Base-by-base conservation (phyloP, 2,888 invertebrate genomes). In the Lasioglossum malachurum region DNA sequence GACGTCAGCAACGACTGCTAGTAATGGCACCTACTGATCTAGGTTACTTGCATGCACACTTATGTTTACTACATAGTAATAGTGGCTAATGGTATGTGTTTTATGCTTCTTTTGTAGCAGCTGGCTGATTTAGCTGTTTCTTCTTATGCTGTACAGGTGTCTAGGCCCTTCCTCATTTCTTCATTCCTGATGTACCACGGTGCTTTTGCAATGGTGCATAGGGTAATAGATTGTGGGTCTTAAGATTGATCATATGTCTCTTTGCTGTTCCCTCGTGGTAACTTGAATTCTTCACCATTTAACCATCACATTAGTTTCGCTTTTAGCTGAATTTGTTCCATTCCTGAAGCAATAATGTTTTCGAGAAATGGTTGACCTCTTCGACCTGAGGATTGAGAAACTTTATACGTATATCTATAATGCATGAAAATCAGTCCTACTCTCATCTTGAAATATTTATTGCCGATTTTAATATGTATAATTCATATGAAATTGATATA, bases 171-270 rank as follows among this genome's bases (percentile, higher is more conserved):
- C 64, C 64, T 64, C 7, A 31, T 64, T 64, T 64, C 64, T 64
- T 64, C 64, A 64, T 64, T 64, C 64, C 31, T 31, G 31, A 64
- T 64, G 64, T 64, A 72, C 27, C 72, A 72, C 72, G 72, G 75
- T 75, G 64, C 75, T 27, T 27, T 64, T 64, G 64, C 64, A 31
- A 64, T 31, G 31, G 31, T 16, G 64, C 64, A 16, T 2, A 64
- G 64, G 64, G 16, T 64, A 64, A 64, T 64, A 64, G 31, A 64
- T 31, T 64, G 64, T 2, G 31, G 31, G 64, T 2, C 64, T 64
- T 31, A 7, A 16, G 64, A 64, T 31, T 64, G 64, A 2, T 64
- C 64, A 0, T 31, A 64, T 64, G 64, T 64, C 64, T 27, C 64
- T 16, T 31, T n/a, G 64, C 64, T 16, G 64, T 31, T 31, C 31